Evolutionary conservation across 2,113 vertebrate species (phyloP), one percentile per base, ranked within the genome.

Genomic region (Oncorhynchus gorbuscha): DNA sequence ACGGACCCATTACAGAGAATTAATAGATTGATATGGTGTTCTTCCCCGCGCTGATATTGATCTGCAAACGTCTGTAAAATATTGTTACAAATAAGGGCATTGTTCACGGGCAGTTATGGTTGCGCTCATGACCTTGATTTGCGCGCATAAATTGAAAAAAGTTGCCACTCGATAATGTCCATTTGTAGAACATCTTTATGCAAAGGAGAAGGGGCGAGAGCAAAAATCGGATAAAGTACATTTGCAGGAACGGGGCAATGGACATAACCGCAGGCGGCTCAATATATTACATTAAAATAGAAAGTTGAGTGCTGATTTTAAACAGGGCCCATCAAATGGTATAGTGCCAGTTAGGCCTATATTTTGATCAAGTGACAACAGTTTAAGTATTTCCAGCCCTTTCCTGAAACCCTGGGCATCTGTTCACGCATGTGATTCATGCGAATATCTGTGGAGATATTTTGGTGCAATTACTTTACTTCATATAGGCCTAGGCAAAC

Each of bases 21-120:
- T 93, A 96, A 96, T 95, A 95, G 95, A 96, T 96, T 93, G 91
- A 86, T 88, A 90, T 94, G 90, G 92, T 93, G 93, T 95, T 94
- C 95, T 95, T 94, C 94, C 93, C 81, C 92, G 93, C 92, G 94
- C 91, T 89, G 90, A 49, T 96, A 97, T 97, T 93, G 96, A 97
- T 97, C 94, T 82, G 86, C 55, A 86, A 93, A 93, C 93, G 95
- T 95, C 95, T 95, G 39, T 45, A 92, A 95, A 95, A 94, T 93
- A 94, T 94, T 93, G 93, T 94, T 95, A 94, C 93, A 94, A 95
- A 94, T 94, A 95, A 95, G 93, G 94, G 79, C 93, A 94, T 94
- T 94, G 94, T 94, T 93, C 91, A 86, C 89, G 77, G 74, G 83
- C 87, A 85, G 88, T 91, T 89, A 90, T 84, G 87, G 87, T 85